Evolutionary conservation across 1,140 invertebrate species (phyloP), one percentile per base, ranked within the genome.

Genomic region (Microplitis mediator): DNA sequence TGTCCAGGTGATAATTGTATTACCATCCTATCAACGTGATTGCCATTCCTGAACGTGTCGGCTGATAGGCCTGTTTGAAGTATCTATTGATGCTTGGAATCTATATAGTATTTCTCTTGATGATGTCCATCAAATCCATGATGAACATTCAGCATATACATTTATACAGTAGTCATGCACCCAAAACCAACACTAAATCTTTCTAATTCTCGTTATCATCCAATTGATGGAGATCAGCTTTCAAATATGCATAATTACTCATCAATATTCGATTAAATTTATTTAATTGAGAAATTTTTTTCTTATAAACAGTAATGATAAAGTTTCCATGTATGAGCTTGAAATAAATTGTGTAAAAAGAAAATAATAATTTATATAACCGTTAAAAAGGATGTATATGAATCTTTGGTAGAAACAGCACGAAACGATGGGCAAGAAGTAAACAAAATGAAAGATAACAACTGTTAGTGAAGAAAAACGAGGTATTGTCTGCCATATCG

Each of bases 1-100:
- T 73, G 73, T 77, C 63, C 74, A 77, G 76, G 76, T 75, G 76
- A 77, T 77, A 77, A 77, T 77, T 77, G 73, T 77, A 77, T 77
- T 77, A 77, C 74, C 73, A 75, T 74, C 73, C 75, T 75, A 77
- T 77, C 75, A 74, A 50, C 72, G 72, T 76, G 71, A 76, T 76
- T 76, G 75, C 75, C 75, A 76, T 76, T 76, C 72, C 72, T 74
- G 50, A 58, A 69, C 35, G 69, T 58, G 69, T 64, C 23, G 35
- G 69, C 60, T 63, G 34, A 71, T 67, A 51, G 62, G 63, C n/a
- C 11, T 64, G 63, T 72, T 72, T 72, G 71, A 72, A 72, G 71
- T 72, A 56, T 65, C 34, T 60, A 65, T 54, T 34, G 64, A 9
- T 66, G 64, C 9, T 23, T 35, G 50, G 60, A 51, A 71, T 51